Evolutionary conservation across 37 sponge, comb jelly and placozoan species (phyloP).

Genomic region (Spongilla lacustris): DNA sequence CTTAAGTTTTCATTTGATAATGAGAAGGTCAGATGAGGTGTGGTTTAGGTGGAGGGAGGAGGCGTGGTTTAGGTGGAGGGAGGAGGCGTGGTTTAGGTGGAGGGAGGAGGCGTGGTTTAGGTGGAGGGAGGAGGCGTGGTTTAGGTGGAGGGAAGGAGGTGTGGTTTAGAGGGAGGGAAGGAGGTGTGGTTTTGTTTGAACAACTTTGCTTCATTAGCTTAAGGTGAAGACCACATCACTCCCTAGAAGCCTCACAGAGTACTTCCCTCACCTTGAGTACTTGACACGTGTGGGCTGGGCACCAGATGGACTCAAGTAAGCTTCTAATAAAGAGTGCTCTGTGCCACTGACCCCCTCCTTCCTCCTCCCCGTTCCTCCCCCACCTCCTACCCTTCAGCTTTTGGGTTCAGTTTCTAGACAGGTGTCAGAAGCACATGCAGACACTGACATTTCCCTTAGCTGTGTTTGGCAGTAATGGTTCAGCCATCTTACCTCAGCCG

Average conservation of each 20-base stretch:
- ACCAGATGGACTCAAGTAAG: conserved; percentile 38
- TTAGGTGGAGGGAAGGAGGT: not conserved
- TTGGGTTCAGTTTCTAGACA: too few species aligned
- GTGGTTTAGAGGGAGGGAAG: too few species aligned
- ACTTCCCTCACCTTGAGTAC: conserved; percentile 58
- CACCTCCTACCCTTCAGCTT: conserved; percentile 4
- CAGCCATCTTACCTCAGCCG: too few species aligned
- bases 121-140: too few species aligned
- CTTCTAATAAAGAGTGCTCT: too few species aligned
- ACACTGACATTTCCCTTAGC: too few species aligned
- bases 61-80: not conserved
- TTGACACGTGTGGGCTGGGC: conserved; percentile 63
- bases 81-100: not conserved
- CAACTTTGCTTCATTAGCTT: not conserved
- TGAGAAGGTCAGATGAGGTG: not conserved
- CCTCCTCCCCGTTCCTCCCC: conserved; percentile 13
- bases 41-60: too few species aligned
- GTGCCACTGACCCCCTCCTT: conserved; percentile 13
- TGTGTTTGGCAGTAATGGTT: too few species aligned
- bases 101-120: not conserved
- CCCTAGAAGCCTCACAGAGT: not conserved
- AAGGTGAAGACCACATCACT: not conserved
- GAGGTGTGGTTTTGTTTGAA: too few species aligned
- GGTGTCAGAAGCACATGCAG: too few species aligned
- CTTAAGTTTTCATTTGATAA: conserved; percentile 18